Conservation (phyloP, 2,888 invertebrate genomes). For the Clepsis dumicolana region DNA sequence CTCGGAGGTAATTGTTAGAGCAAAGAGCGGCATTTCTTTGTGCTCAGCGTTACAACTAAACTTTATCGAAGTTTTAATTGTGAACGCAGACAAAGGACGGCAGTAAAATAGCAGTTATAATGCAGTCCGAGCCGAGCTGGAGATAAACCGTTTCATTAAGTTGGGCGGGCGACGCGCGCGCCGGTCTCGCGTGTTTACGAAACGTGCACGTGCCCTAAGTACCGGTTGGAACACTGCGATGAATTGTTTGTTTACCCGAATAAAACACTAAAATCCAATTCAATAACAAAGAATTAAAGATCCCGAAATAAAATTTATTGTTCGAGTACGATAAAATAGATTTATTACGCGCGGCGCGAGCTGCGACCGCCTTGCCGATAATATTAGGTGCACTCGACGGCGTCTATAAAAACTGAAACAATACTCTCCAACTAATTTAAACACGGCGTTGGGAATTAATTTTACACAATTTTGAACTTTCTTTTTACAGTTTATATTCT, state of each 20-base stretch:
- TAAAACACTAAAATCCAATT: conserved; percentile 87
- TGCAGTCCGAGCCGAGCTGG: conserved; percentile 72
- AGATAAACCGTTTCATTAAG: conserved; percentile 82
- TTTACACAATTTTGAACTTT: too few species aligned
- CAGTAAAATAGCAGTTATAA: conserved; percentile 71
- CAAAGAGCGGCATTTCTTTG: conserved; percentile 82
- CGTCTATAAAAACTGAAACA: conserved; percentile 36
- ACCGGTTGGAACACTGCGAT: conserved; percentile 78
- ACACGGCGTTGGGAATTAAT: conserved; percentile 16
- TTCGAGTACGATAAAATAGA: conserved; percentile 85
- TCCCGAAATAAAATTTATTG: conserved; percentile 87
- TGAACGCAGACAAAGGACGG: conserved; percentile 79
- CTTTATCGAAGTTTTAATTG: conserved; percentile 83
- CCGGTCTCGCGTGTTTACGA: conserved; percentile 65
- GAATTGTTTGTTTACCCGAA: conserved; percentile 86
- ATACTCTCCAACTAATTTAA: conserved; percentile 32
- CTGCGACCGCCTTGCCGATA: conserved; percentile 63
- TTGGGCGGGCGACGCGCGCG: conserved; percentile 68
- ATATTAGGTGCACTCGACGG: conserved; percentile 70
- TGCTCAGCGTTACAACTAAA: conserved; percentile 72
- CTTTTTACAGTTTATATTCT: too few species aligned
- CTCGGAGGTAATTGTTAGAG: conserved; percentile 66
- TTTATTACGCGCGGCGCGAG: conserved; percentile 65
- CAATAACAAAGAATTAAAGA: conserved; percentile 87
- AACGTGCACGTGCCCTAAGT: conserved; percentile 80